Conservation (phyloP, 2,113 vertebrate species). For the Noturus placidus region DNA sequence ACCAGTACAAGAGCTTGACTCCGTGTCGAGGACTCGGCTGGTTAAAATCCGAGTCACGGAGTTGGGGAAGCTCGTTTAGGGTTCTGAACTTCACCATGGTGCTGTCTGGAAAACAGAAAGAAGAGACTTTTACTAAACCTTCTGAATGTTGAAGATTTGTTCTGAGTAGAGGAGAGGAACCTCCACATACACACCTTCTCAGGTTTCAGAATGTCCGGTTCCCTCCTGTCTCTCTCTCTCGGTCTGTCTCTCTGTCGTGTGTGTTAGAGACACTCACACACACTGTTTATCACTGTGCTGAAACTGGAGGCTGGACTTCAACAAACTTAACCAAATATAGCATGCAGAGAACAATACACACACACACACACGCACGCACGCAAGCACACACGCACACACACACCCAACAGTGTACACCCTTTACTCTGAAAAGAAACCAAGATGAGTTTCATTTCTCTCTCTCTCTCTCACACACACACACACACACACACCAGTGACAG, state of each 20-base stretch:
- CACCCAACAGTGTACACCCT: too few relatives aligned
- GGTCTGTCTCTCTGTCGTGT: not conserved
- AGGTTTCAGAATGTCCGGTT: not conserved
- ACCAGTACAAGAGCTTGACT: conserved; percentile 47
- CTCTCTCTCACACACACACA: not conserved
- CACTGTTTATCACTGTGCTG: not conserved
- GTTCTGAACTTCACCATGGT: conserved; percentile 20
- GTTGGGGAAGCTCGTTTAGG: conserved; percentile 30
- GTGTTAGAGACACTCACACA: not conserved
- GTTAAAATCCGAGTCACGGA: not conserved
- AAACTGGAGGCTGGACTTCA: not conserved
- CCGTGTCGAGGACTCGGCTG: conserved; percentile 34
- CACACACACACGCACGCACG: too few relatives aligned
- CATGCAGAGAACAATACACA: not conserved
- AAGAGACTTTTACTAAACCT: not conserved
- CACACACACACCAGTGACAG: not conserved
- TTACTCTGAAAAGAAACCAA: too few relatives aligned
- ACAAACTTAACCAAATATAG: not conserved
- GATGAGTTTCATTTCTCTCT: too few relatives aligned
- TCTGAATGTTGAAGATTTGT: not conserved
- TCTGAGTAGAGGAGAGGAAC: too few relatives aligned
- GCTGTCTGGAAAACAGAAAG: not conserved
- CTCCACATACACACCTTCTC: not conserved
- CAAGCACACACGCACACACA: conserved; percentile 4
- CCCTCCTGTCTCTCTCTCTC: not conserved